A percentile compares a stretch with the other conserved stretches of the same genome.
Evolutionary conservation across 1,140 invertebrate genomes (phyloP).

Genomic region (Patella vulgata): DNA sequence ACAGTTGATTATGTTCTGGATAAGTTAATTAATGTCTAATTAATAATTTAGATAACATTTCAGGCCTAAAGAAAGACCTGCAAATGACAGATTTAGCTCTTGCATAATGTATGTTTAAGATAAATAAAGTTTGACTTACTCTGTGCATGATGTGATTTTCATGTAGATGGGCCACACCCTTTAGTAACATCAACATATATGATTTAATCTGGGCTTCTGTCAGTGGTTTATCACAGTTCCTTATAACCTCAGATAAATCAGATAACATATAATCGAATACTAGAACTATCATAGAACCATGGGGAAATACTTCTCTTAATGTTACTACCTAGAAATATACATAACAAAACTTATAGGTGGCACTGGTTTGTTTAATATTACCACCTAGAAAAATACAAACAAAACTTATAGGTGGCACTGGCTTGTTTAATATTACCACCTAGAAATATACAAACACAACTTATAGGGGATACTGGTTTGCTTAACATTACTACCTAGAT

Average conservation of each 20-base stretch:
- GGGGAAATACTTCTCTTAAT: slow-evolving; percentile 89
- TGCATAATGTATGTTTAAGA: no score
- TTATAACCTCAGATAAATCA: slow-evolving; percentile 87
- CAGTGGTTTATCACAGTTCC: slow-evolving; percentile 78
- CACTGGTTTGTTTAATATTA: not conserved
- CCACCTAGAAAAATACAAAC: not conserved
- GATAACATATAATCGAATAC: slow-evolving; percentile 95
- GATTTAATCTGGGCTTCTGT: slow-evolving; percentile 82
- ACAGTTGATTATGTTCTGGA: no score
- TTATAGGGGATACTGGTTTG: slow-evolving; percentile 91
- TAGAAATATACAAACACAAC: no score
- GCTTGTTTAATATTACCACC: not conserved
- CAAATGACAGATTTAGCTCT: no score
- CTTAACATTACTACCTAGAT: slow-evolving; percentile 86
- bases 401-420: no score
- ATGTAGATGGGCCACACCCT: slow-evolving; percentile 91
- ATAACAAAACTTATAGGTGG: not conserved
- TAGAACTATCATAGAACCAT: slow-evolving; percentile 86
- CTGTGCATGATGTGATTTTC: slow-evolving; percentile 93
- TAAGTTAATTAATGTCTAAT: no score
- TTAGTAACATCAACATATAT: slow-evolving; percentile 91
- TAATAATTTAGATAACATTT: no score
- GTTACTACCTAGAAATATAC: slow-evolving; percentile 80
- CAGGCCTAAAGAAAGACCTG: no score
- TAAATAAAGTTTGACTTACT: no score